Evolutionary conservation across 2,797 vertebrate species (phyloP).

Genomic region (Gadopsis marmoratus): DNA sequence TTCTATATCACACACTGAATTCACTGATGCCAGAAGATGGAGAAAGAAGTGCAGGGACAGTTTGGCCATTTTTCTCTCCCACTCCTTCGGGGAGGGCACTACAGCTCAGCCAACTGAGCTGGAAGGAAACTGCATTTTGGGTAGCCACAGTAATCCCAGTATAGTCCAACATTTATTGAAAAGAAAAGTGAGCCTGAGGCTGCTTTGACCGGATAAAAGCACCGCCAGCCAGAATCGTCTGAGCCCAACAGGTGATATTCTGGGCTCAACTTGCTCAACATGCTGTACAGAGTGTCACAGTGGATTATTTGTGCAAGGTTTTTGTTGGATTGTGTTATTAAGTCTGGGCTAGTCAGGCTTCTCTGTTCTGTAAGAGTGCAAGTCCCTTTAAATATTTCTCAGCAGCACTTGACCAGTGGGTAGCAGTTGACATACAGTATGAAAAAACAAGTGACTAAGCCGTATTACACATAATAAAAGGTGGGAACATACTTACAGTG

Average conservation of each 20-base stretch:
- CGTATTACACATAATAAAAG: background rate
- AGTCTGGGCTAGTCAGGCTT: background rate
- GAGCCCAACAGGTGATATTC: constrained; percentile 7
- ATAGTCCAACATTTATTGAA: background rate
- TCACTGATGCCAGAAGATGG: background rate
- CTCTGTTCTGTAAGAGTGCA: constrained; percentile 20
- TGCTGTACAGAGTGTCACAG: background rate
- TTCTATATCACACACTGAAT: constrained; percentile 1
- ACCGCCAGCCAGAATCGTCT: background rate
- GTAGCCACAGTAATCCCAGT: background rate
- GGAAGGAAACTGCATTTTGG: background rate
- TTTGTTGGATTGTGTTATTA: constrained; percentile 10
- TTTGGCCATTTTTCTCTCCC: background rate
- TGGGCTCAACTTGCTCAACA: background rate
- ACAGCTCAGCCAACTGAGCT: background rate
- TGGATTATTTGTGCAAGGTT: background rate
- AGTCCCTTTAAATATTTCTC: constrained; percentile 9
- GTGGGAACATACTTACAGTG: background rate
- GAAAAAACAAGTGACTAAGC: constrained; percentile 8
- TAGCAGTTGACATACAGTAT: constrained; percentile 13
- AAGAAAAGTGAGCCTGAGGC: constrained; percentile 1
- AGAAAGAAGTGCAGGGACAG: background rate
- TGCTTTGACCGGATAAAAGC: constrained; percentile 18
- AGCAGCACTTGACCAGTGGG: constrained; percentile 23
- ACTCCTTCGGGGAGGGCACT: background rate